These are phyloP conservation scores for Otocyon megalotis DNA, from an alignment of 2,113 vertebrate species.

Conservation along the genomic window DNA sequence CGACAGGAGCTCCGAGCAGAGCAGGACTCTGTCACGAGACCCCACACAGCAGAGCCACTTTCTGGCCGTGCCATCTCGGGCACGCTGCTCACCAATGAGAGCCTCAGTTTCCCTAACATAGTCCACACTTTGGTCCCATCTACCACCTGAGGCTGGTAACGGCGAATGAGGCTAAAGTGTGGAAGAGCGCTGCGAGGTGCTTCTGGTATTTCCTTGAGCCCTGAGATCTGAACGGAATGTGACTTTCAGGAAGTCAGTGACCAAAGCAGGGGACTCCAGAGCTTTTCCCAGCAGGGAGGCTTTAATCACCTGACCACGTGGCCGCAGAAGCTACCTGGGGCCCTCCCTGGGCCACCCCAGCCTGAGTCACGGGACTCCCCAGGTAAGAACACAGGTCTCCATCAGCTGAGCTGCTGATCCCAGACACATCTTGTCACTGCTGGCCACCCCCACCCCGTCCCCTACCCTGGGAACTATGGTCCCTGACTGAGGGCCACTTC, in stretches of 20 bases:
- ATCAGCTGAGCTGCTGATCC: neutral
- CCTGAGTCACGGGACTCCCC: neutral
- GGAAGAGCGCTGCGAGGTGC: neutral
- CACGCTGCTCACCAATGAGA: neutral
- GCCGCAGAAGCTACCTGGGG: neutral
- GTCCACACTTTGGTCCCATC: neutral
- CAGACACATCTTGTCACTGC: neutral
- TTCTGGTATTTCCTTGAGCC: neutral
- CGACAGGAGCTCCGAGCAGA: neutral
- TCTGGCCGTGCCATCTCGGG: neutral
- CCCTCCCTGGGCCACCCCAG: neutral
- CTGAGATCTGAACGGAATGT: neutral
- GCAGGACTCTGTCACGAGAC: neutral
- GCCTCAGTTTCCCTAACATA: neutral
- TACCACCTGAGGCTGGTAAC: neutral
- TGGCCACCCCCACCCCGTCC: neutral
- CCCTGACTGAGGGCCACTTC: neutral
- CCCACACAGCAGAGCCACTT: neutral
- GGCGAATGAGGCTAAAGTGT: neutral
- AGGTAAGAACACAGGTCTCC: slow-evolving; percentile 14
- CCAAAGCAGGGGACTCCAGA: slow-evolving; percentile 12
- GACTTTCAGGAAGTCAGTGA: slow-evolving; percentile 50
- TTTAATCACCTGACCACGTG: neutral
- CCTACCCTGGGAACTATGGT: neutral
- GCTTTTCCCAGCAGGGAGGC: neutral